These are phyloP conservation scores for Furcifer pardalis DNA, from an alignment of 2,797 vertebrate genomes.

Conservation along the genomic window DNA sequence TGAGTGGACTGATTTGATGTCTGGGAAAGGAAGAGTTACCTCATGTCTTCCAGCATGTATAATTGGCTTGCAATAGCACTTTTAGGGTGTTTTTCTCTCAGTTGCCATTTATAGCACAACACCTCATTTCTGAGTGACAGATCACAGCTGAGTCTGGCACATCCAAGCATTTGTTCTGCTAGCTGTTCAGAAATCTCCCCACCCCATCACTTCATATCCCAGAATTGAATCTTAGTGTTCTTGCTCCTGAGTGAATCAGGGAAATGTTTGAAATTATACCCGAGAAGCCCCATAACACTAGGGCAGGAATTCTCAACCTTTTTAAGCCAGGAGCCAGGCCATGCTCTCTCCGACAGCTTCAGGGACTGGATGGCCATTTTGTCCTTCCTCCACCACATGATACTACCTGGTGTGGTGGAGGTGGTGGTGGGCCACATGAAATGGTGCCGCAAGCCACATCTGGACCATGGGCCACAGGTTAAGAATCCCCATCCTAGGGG, in stretches of 20 bases:
- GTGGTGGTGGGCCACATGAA: too few relatives aligned
- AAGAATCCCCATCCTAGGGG: too few relatives aligned
- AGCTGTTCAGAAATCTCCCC: not conserved
- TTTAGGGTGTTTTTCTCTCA: not conserved
- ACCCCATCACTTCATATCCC: not conserved
- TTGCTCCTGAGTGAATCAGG: not conserved
- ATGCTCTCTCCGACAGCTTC: too few relatives aligned
- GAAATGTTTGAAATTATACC: not conserved
- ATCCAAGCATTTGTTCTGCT: not conserved
- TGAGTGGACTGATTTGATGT: not conserved
- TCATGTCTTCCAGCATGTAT: not conserved
- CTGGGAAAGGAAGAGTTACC: not conserved
- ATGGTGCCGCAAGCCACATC: too few relatives aligned
- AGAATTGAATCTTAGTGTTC: not conserved
- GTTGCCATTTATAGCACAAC: conserved; percentile 4
- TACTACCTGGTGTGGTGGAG: too few relatives aligned
- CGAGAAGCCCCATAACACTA: not conserved
- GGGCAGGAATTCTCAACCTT: too few relatives aligned
- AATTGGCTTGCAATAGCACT: not conserved
- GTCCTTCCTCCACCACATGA: too few relatives aligned
- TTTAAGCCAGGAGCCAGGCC: too few relatives aligned
- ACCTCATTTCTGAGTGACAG: conserved; percentile 9
- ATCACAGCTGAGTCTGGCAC: not conserved
- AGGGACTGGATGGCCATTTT: too few relatives aligned
- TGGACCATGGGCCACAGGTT: too few relatives aligned